Evolutionary conservation across 2,797 vertebrate species (phyloP).

Genomic region (Oceanodroma leucorhoa): DNA sequence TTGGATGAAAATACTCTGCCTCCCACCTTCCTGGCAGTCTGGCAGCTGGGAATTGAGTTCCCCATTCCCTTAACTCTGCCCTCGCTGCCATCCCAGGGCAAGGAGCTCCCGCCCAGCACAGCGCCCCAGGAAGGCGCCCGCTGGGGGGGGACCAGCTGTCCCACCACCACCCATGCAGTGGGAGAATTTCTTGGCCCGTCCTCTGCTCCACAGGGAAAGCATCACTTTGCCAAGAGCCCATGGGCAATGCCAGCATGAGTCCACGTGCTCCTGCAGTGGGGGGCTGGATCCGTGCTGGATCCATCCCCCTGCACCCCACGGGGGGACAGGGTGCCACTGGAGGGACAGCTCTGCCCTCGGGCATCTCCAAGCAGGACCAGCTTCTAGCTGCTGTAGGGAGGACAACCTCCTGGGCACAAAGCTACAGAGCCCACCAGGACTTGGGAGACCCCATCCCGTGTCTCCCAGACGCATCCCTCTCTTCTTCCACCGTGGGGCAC

Average conservation of each 20-base stretch:
- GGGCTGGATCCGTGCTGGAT: background rate
- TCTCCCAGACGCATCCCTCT: background rate
- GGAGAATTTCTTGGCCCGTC: background rate
- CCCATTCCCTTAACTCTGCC: background rate
- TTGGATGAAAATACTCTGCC: background rate
- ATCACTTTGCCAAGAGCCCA: background rate
- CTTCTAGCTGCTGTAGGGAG: background rate
- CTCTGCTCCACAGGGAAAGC: background rate
- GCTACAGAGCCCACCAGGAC: background rate
- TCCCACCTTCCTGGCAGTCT: background rate
- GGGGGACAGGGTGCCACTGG: background rate
- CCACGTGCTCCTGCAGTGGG: background rate
- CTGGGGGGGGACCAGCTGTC: background rate
- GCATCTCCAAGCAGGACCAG: background rate
- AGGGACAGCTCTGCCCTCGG: background rate
- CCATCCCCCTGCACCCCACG: background rate
- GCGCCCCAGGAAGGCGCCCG: background rate
- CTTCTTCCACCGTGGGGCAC: accelerated
- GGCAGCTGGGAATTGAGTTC: background rate
- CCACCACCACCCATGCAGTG: background rate
- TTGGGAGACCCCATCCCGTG: background rate
- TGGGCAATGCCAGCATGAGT: accelerated
- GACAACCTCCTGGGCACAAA: background rate
- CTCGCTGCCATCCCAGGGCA: background rate
- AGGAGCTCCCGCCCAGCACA: background rate